phyloP scores from a whole-genome alignment of 30 jellyfish, hydroid and myxozoan genomes.

The Phacellophora camtschatica region DNA sequence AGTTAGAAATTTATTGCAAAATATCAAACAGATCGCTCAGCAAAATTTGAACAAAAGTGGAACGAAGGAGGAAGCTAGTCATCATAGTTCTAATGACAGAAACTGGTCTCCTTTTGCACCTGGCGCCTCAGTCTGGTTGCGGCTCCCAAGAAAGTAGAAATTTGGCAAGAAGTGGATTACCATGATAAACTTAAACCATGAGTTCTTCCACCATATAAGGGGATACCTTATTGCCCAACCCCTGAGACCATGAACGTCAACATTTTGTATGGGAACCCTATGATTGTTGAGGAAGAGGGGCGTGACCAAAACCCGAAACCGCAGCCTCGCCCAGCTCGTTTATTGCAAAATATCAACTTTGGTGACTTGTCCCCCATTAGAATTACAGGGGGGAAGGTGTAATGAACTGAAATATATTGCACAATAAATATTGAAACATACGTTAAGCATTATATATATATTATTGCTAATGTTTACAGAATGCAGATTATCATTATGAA shows the following conservation, averaged over 20 bases:
- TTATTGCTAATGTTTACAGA: too few relatives aligned
- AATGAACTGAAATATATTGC: too few relatives aligned
- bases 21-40: slow-evolving; percentile 16
- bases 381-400: not conserved
- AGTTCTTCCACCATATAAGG: not conserved
- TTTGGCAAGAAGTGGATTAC: slow-evolving; percentile 4
- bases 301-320: not conserved
- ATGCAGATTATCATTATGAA: too few relatives aligned
- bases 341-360: not conserved
- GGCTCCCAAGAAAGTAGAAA: not conserved
- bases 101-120: not conserved
- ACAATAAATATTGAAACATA: too few relatives aligned
- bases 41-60: not conserved
- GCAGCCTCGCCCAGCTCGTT: not conserved
- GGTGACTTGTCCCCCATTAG: not conserved
- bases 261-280: not conserved
- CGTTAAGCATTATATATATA: too few relatives aligned
- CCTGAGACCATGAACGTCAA: not conserved
- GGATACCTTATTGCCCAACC: slow-evolving; percentile 4
- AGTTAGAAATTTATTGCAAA: slow-evolving; percentile 6
- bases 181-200: slow-evolving; percentile 15
- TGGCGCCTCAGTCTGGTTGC: not conserved
- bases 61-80: not conserved
- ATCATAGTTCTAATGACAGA: not conserved
- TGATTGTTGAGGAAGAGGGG: not conserved